Evolutionary conservation across 2,888 invertebrate species (phyloP).

Genomic region (Catocala nupta): DNA sequence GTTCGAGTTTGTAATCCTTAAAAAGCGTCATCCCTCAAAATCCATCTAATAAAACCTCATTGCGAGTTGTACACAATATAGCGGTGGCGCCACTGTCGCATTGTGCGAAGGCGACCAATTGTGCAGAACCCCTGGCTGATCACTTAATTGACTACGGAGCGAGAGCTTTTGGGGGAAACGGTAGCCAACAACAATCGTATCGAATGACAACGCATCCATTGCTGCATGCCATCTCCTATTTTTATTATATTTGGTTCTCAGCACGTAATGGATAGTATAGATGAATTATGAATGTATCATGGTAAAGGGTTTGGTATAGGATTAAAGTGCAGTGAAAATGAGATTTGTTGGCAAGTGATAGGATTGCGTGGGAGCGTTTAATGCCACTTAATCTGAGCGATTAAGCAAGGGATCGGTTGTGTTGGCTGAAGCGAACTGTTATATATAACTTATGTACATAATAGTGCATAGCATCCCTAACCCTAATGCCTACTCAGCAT

Average conservation of each 20-base stretch:
- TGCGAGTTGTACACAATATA: constrained; percentile 63
- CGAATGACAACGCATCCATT: constrained; percentile 51
- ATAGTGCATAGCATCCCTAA: too few species aligned
- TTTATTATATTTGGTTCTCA: neutral
- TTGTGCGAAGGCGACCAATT: constrained; percentile 86
- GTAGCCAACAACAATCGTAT: constrained; percentile 37
- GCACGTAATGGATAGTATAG: constrained; percentile 47
- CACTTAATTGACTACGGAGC: constrained; percentile 85
- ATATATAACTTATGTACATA: too few species aligned
- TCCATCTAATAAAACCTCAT: constrained; percentile 76
- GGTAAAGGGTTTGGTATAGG: constrained; percentile 48
- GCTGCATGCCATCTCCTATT: constrained; percentile 27
- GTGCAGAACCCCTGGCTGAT: constrained; percentile 85
- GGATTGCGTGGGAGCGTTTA: constrained; percentile 78
- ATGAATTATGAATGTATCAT: constrained; percentile 28
- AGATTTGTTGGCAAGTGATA: constrained; percentile 82
- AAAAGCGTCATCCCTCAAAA: constrained; percentile 71
- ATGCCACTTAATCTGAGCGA: constrained; percentile 78
- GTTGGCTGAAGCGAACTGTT: constrained; percentile 50
- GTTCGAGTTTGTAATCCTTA: constrained; percentile 61
- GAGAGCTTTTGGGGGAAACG: constrained; percentile 72
- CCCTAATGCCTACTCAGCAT: too few species aligned
- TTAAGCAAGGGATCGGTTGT: constrained; percentile 66
- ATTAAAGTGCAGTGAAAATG: constrained; percentile 83
- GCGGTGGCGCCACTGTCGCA: constrained; percentile 71